Base-by-base conservation (phyloP, 1,140 invertebrate species). In the Acromyrmex heyeri region DNA sequence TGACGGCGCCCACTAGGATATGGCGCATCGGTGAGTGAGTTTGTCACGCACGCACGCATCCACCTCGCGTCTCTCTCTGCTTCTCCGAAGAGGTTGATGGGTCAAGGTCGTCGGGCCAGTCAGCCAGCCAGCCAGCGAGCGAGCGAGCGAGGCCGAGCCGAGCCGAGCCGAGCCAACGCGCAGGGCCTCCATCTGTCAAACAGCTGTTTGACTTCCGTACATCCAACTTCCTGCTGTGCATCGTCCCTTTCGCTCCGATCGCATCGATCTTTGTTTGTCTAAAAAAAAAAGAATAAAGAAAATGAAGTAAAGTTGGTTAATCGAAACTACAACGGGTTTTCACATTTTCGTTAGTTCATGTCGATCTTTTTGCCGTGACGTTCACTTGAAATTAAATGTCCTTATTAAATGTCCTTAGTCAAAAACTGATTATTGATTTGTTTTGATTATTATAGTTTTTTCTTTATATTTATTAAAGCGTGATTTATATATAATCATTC, bases 121-220 rank as follows among this genome's bases (percentile, higher is more conserved):
- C 12, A 73, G 69, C 55, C 55, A 85, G 61, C 64, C n/a, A 69
- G 55, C 75, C 30, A 55, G 10, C 64, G 62, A 61, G 18, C 38
- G 30, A 75, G 44, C 82, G 82, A 75, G 21, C 64, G 78, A 85
- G 82, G 53, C 70, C 53, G 70, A 73, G 12, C 30, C 61, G 78
- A 81, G 61, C 67, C 55, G 78, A 81, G 61, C 67, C 30, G 76
- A 85, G 64, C 87, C 27, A n/a, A 79, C 86, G 65, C 89, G 83
- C 90, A 90, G 91, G 89, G 91, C 90, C 91, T 92, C 92, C 93
- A 93, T 94, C 94, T 95, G 92, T 94, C 94, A 94, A 95, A 95
- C 95, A 95, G 95, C 94, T 95, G 95, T 95, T 95, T 93, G 91
- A 91, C 70, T 93, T 91, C 91, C 64, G 91, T 89, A 85, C 88